Conservation (phyloP, 2,888 invertebrate species). For the Abrostola triplasia region DNA sequence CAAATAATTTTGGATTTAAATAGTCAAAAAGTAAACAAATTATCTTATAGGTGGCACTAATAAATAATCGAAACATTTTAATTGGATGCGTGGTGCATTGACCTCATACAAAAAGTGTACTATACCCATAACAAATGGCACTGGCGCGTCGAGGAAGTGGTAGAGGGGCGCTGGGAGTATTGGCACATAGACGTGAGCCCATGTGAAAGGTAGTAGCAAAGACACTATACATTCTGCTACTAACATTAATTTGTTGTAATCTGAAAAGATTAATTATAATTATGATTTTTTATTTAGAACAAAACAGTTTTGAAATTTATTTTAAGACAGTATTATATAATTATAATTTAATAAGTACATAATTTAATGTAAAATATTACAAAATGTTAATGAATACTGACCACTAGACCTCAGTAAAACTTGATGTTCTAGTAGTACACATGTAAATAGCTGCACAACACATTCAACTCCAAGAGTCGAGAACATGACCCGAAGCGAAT, state of each 20-base stretch:
- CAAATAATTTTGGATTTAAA: background rate
- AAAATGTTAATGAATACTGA: constrained; percentile 69
- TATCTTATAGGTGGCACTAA: constrained; percentile 13
- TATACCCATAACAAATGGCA: constrained; percentile 99
- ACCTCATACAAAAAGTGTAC: constrained; percentile 51
- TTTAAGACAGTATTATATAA: background rate
- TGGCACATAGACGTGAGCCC: constrained; percentile 99
- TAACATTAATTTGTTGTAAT: constrained; percentile 98
- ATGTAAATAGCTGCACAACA: constrained; percentile 97
- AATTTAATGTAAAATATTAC: no score
- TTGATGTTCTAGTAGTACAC: constrained; percentile 98
- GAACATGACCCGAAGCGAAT: constrained; percentile 96
- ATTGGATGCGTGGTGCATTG: constrained; percentile 40
- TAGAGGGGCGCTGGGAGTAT: constrained; percentile 98
- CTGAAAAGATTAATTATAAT: constrained; percentile 81
- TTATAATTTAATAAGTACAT: no score
- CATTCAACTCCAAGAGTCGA: constrained; percentile 96
- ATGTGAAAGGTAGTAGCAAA: constrained; percentile 97
- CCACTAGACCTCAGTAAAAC: constrained; percentile 97
- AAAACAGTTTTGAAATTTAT: background rate
- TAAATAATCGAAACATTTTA: constrained; percentile 35
- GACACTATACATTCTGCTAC: constrained; percentile 98
- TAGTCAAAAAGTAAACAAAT: background rate
- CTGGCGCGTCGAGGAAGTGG: constrained; percentile 99
- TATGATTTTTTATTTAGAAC: background rate